Percentiles rank a stretch among this genome's conserved stretches.
Evolutionary conservation across 2,797 vertebrate species (phyloP).

Genomic region (Adrianichthys oophorus): DNA sequence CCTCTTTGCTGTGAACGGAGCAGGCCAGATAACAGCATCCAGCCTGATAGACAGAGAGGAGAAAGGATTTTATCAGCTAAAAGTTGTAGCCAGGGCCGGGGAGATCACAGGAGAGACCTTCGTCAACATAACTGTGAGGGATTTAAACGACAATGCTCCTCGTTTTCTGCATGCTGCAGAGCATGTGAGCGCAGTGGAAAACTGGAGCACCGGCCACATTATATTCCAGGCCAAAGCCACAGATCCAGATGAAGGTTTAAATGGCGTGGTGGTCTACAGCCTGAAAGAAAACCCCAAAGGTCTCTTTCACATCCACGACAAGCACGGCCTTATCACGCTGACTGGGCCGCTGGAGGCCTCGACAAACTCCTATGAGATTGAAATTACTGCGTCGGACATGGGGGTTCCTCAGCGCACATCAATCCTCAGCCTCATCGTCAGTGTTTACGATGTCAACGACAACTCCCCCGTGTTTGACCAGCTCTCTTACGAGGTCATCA

Average conservation of each 20-base stretch:
- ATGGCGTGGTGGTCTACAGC: conserved; percentile 88
- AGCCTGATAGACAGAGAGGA: conserved; percentile 93
- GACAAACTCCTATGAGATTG: conserved; percentile 90
- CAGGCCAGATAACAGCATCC: conserved; percentile 86
- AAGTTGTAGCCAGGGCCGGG: conserved; percentile 90
- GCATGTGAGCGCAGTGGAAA: conserved; percentile 93
- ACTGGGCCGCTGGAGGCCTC: conserved; percentile 87
- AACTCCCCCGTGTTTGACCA: conserved; percentile 94
- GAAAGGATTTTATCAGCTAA: conserved; percentile 91
- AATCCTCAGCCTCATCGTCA: conserved; percentile 86
- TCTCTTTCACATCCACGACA: conserved; percentile 87
- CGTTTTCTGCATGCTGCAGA: conserved; percentile 88
- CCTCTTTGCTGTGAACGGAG: conserved; percentile 82
- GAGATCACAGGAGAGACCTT: conserved; percentile 88
- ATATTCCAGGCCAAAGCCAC: conserved; percentile 93
- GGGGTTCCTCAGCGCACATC: conserved; percentile 90
- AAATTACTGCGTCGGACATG: conserved; percentile 88
- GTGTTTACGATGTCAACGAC: conserved; percentile 96
- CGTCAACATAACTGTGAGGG: conserved; percentile 95
- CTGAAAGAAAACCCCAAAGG: conserved; percentile 90
- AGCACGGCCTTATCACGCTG: conserved; percentile 88
- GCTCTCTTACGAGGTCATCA: conserved; percentile 93
- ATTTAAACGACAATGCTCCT: conserved; percentile 95
- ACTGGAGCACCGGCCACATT: conserved; percentile 92
- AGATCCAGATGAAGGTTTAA: conserved; percentile 92